A percentile compares a stretch with the other conserved stretches of the same genome.
These are phyloP conservation scores for Vulpes lagopus DNA, from an alignment of 2,113 vertebrate species.

Conservation along the genomic window DNA sequence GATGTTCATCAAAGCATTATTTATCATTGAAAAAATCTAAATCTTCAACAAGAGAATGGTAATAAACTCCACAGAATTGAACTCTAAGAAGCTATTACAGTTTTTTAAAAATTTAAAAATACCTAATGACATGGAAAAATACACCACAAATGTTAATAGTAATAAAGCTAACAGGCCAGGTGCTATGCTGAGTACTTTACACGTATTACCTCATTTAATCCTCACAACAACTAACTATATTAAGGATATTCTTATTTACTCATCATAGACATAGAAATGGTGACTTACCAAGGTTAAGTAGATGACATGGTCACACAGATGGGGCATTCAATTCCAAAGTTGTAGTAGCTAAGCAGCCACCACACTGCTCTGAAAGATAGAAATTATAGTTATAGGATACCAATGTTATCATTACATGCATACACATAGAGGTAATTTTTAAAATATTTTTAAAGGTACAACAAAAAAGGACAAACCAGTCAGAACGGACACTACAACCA, in stretches of 20 bases:
- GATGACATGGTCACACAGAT: background rate
- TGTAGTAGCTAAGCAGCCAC: background rate
- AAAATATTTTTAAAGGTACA: background rate
- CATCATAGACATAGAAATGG: background rate
- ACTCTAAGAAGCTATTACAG: background rate
- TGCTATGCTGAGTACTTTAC: background rate
- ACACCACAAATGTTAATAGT: conserved; percentile 6
- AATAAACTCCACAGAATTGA: background rate
- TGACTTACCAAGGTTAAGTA: background rate
- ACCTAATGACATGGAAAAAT: background rate
- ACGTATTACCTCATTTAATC: background rate
- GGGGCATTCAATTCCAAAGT: background rate
- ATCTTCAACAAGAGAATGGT: conserved; percentile 15
- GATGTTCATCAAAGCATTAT: conserved; percentile 4
- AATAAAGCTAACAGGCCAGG: background rate
- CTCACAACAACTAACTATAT: background rate
- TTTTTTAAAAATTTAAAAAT: background rate
- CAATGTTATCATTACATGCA: background rate
- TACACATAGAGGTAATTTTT: background rate
- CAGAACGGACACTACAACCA: background rate
- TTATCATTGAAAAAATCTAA: background rate
- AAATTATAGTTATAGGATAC: background rate
- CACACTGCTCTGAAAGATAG: background rate
- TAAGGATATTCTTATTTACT: background rate
- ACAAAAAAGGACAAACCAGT: conserved; percentile 20